Evolutionary conservation across 2,113 vertebrate genomes (phyloP).

Genomic region (Egretta garzetta): DNA sequence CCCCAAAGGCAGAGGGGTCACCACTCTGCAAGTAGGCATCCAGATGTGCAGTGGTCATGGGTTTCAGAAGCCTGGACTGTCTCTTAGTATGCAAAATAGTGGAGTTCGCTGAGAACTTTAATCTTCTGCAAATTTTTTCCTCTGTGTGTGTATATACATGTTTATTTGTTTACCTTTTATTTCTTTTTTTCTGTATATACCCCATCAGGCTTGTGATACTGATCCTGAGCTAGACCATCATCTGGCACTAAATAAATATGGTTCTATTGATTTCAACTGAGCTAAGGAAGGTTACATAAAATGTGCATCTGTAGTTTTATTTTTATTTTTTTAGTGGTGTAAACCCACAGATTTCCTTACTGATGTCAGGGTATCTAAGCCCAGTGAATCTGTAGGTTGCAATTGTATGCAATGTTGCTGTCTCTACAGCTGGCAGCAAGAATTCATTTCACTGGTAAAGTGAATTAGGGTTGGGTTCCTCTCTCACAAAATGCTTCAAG

Average conservation of each 20-base stretch:
- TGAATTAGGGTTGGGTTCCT: background rate
- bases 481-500: background rate
- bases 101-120: background rate
- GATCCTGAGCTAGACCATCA: background rate
- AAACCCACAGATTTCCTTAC: background rate
- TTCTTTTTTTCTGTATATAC: background rate
- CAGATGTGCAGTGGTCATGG: background rate
- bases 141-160: fast-evolving
- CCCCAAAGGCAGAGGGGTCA: background rate
- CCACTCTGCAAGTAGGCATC: background rate
- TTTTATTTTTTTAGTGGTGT: background rate
- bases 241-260: background rate
- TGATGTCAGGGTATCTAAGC: background rate
- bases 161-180: background rate
- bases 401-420: background rate
- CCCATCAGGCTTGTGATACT: background rate
- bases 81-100: background rate
- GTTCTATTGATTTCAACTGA: background rate
- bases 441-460: background rate
- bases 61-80: background rate
- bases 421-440: background rate
- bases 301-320: background rate
- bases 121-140: background rate
- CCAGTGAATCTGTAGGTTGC: background rate
- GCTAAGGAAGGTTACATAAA: background rate